These are phyloP conservation scores for Danio jaintianensis DNA, from an alignment of 2,797 vertebrate species.

Conservation along the genomic window DNA sequence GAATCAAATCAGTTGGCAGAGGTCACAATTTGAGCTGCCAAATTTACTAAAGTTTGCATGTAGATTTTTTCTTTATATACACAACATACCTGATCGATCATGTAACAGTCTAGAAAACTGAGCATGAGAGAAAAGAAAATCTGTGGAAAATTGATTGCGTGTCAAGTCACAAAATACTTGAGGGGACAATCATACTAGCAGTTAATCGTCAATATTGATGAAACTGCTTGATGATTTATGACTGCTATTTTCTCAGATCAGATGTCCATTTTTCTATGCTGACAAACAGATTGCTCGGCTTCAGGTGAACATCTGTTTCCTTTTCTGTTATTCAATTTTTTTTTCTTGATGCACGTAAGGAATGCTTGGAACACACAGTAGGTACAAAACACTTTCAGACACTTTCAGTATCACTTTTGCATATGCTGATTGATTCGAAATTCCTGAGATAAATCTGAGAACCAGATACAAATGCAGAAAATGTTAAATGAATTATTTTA, in stretches of 20 bases:
- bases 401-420: slow-evolving; percentile 4
- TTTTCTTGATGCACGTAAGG: not conserved
- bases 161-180: slow-evolving; percentile 9
- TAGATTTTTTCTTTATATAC: slow-evolving; percentile 12
- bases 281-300: not conserved
- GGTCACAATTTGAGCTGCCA: slow-evolving; percentile 36
- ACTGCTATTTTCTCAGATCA: not conserved
- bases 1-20: not conserved
- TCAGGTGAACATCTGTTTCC: slow-evolving; percentile 1
- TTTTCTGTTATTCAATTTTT: not conserved
- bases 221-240: not conserved
- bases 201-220: not conserved
- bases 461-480: not conserved
- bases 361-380: slow-evolving; percentile 24
- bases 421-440: slow-evolving; percentile 20
- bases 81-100: slow-evolving; percentile 9
- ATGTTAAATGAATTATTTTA: not conserved
- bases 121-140: not conserved
- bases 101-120: slow-evolving; percentile 35
- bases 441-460: slow-evolving; percentile 52
- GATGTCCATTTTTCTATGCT: not conserved
- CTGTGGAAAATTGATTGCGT: slow-evolving; percentile 10
- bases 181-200: not conserved
- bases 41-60: slow-evolving; percentile 3
- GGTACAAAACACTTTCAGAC: slow-evolving; percentile 4